Conservation (phyloP, 2,113 vertebrate species). For the Amphilophus citrinellus region DNA sequence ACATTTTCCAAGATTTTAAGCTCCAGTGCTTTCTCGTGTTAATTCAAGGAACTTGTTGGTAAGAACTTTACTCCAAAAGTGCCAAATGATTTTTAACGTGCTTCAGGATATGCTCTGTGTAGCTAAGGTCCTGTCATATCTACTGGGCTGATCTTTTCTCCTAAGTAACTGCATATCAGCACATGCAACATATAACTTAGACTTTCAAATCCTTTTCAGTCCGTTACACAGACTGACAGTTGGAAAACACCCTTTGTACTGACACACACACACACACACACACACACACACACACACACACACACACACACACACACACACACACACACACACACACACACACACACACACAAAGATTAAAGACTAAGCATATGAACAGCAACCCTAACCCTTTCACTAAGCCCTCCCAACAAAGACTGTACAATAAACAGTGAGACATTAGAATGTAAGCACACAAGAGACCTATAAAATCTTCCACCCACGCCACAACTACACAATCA, state of each 20-base stretch:
- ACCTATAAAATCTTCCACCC: slow-evolving; percentile 9
- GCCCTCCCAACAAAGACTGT: slow-evolving; percentile 32
- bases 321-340: neutral
- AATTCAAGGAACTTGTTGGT: neutral
- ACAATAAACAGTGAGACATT: slow-evolving; percentile 22
- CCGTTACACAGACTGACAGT: slow-evolving; percentile 17
- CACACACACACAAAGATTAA: slow-evolving; percentile 31
- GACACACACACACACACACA: neutral
- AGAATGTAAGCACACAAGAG: slow-evolving; percentile 36
- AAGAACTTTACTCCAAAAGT: neutral
- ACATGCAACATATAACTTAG: neutral
- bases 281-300: no score
- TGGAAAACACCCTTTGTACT: neutral
- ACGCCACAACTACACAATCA: slow-evolving; percentile 1
- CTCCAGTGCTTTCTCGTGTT: neutral
- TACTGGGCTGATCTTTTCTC: neutral
- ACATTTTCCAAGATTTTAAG: slow-evolving; percentile 1
- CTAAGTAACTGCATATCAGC: neutral
- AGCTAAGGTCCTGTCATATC: neutral
- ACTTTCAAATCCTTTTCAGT: neutral
- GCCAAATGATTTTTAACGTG: accelerated
- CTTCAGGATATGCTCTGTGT: neutral
- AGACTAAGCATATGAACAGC: slow-evolving; percentile 23
- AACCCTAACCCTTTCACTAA: slow-evolving; percentile 28
- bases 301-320: neutral